Evolutionary conservation across 2,888 invertebrate genomes (phyloP), one percentile per base, ranked within the genome.

Genomic region (Polyploca ridens): DNA sequence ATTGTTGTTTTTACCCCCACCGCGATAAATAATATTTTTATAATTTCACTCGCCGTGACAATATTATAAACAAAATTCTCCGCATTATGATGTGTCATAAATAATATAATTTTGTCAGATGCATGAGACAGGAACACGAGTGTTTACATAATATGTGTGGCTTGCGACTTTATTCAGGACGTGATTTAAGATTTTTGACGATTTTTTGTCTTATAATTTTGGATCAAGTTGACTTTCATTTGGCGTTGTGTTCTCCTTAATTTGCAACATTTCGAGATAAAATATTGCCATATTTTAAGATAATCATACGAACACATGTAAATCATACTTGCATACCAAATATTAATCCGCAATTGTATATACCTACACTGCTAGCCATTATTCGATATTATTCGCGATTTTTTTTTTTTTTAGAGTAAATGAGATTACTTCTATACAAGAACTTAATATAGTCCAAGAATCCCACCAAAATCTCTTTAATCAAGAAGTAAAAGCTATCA

Each of bases 1-100:
- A 90, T 90, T 93, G 91, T 93, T 91, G 81, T 88, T 84, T 77
- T 86, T 85, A 85, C 80, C 73, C 71, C n/a, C 38, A 41, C 19
- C 35, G 54, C 41, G 19, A 87, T 91, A 92, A 90, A 90, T 90
- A 84, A 84, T 80, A 76, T 77, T 84, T 88, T 90, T 86, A 85
- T 85, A 86, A 86, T 86, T 79, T 82, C 78, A 54, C 74, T 46
- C 69, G 79, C 62, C 80, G 81, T 85, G 87, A 87, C 83, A 79
- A 82, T 88, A 83, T 82, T 86, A 84, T 87, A 90, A 90, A 90
- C 87, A 90, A 83, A 76, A 74, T 82, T 83, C 77, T 77, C 66
- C 72, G 69, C 74, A 68, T 80, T 78, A 74, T 73, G 74, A 76
- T 76, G 71, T 69, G 62, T 58, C 63, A 69, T 85, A 84, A 83